phyloP scores from a whole-genome alignment of 2,888 invertebrate genomes.

The Ophioninae sp. region DNA sequence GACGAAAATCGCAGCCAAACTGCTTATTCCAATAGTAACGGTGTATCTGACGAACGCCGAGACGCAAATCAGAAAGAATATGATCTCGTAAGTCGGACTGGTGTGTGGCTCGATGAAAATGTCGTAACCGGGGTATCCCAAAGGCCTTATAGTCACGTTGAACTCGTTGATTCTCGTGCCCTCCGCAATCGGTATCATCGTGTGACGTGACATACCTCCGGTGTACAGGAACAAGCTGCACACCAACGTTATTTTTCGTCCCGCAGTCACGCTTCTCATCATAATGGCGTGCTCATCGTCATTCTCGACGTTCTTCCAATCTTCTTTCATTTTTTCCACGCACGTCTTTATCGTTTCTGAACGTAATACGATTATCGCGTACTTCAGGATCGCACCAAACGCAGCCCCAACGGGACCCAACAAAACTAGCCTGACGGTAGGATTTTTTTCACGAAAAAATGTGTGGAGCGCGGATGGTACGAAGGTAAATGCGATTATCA shows the following conservation, averaged over 20 bases:
- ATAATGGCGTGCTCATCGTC: slow-evolving; percentile 24
- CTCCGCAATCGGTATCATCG: slow-evolving; percentile 50
- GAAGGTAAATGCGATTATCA: background rate
- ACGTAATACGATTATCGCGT: background rate
- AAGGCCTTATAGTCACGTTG: slow-evolving; percentile 15
- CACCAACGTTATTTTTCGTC: slow-evolving; percentile 49
- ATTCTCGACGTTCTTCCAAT: slow-evolving; percentile 65
- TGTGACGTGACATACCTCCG: slow-evolving; percentile 56
- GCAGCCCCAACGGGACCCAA: slow-evolving; percentile 16
- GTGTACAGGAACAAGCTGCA: slow-evolving; percentile 65
- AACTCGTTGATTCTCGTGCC: slow-evolving; percentile 39
- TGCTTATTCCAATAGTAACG: slow-evolving; percentile 45
- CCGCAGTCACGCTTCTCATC: slow-evolving; percentile 43
- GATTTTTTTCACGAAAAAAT: slow-evolving; percentile 21
- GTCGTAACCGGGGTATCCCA: slow-evolving; percentile 61
- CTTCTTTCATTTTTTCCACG: slow-evolving; percentile 66
- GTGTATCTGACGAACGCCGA: slow-evolving; percentile 24
- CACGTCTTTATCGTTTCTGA: slow-evolving; percentile 55
- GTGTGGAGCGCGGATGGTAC: slow-evolving; percentile 34
- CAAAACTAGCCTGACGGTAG: slow-evolving; percentile 6
- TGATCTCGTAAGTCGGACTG: slow-evolving; percentile 65
- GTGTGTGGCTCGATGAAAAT: slow-evolving; percentile 57
- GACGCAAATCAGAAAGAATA: slow-evolving; percentile 53
- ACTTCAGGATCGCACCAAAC: slow-evolving; percentile 20
- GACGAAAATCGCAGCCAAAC: slow-evolving; percentile 65